Base-by-base conservation (phyloP, 2,113 vertebrate genomes). In the Barbus barbus region DNA sequence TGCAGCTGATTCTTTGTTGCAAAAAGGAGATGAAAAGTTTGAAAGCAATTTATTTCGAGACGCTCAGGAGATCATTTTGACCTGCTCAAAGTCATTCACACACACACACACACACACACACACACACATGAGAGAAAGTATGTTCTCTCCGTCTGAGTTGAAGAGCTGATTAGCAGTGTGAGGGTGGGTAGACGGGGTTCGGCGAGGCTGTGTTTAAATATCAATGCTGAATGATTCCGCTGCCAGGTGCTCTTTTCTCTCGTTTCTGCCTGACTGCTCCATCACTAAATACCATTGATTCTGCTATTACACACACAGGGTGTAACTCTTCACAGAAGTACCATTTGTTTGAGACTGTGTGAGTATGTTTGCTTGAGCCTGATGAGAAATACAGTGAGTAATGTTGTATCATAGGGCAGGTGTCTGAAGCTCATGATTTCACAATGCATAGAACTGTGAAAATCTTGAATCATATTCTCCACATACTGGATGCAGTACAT, bases 211-310 rank as follows among this genome's bases (percentile, higher is more conserved):
- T 53, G 36, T 31, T n/a, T 84, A 69, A 77, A 75, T 77, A 46
- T 85, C 81, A 83, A 85, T 88, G 78, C 73, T 78, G 63, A 38
- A 83, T 83, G 65, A 87, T 87, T 87, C 86, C 56, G 33, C 63
- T 78, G 74, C 83, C 85, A 87, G 86, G 86, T 87, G 86, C 83
- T 78, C 86, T 74, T 82, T 87, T 87, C 79, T 87, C 67, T 56
- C 76, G 71, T 24, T 74, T 65, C 38, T 78, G 83, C 83, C 44
- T 85, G 73, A 73, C 86, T 87, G 65, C 82, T 81, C 46, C 18
- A 48, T 22, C 61, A 41, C 65, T 87, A 81, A 87, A 87, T 87
- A 65, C 86, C 86, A 72, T 81, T 87, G 83, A 87, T 87, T 85
- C 74, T 82, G 74, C 36, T 73, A 81, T 69, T 78, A 31, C 82